Evolutionary conservation across 2,888 invertebrate genomes (phyloP), one percentile per base, ranked within the genome.

Genomic region (Lysandra coridon): DNA sequence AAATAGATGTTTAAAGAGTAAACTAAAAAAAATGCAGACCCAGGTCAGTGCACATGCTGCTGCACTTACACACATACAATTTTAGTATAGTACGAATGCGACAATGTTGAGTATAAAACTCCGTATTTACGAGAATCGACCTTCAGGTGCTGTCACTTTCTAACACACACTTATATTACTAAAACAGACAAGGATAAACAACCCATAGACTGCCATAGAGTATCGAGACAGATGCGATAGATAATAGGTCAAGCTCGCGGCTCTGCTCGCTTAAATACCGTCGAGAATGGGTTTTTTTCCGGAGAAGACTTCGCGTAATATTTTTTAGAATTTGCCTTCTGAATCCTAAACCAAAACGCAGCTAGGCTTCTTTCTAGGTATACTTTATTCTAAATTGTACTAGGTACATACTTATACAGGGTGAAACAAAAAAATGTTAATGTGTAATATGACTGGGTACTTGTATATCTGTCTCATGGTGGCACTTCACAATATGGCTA

Each of bases 221-320:
- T 33, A 33, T 30, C 12, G 33, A 69, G 30, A 33, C 4, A 69
- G 30, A 69, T 69, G 64, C 64, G 33, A 69, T 33, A 69, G 33
- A 69, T 62, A 62, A 33, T 69, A 69, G 64, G 33, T 69, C 64
- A 69, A 69, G 64, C 64, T 33, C 64, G 64, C 64, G 30, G 14
- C 30, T 69, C 33, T 33, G 64, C 64, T 69, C 64, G 33, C 64
- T 30, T 30, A 69, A 14, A 69, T 33, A 69, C 23, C 33, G 64
- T 12, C 64, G 33, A 14, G 10, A 4, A 30, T 69, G 30, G 30
- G 12, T 12, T 10, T 57, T 64, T 64, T 12, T 23, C 17, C 17
- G 53, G 14, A 57, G 53, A 57, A 17, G 17, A 57, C 1, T 57
- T 57, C 4, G 14, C 4, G 57, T 17, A 3, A 57, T 57, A 17